Evolutionary conservation across 92 coral and sea anemone genomes (phyloP).

Genomic region (Chrysogorgia sp.): DNA sequence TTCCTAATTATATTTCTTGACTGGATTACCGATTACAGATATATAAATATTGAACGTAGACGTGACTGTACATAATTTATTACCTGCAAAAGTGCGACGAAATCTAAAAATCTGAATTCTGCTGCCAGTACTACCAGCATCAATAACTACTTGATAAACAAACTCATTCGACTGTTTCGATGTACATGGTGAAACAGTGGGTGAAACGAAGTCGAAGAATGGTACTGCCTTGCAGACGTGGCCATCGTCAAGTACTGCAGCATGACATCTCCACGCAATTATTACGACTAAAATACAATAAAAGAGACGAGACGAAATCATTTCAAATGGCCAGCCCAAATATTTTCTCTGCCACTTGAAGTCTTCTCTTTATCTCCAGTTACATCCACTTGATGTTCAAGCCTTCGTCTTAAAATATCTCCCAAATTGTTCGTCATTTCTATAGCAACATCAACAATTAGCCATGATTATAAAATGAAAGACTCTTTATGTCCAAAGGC

Average conservation of each 20-base stretch:
- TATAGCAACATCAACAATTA: too few species aligned
- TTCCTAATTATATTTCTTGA: too few species aligned
- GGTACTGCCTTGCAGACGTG: not conserved
- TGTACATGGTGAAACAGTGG: not conserved
- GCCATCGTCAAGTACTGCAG: not conserved
- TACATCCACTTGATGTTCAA: not conserved
- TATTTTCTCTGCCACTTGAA: not conserved
- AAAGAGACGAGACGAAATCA: too few species aligned
- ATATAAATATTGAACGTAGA: too few species aligned
- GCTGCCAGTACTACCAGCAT: conserved; percentile 98
- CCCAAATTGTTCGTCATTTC: conserved; percentile 1
- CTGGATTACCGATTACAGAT: too few species aligned
- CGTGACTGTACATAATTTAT: too few species aligned
- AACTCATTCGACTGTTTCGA: conserved; percentile 12
- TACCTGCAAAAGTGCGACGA: conserved; percentile 11
- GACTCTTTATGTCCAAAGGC: too few species aligned
- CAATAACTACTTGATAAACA: conserved; percentile 84
- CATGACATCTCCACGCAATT: too few species aligned
- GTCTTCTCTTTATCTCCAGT: not conserved
- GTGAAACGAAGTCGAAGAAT: not conserved
- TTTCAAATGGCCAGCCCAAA: not conserved
- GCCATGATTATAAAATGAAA: too few species aligned
- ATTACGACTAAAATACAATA: too few species aligned
- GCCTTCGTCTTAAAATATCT: not conserved
- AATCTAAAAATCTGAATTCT: conserved; percentile 84